Conservation (phyloP, 2,113 vertebrate species). For the Clinocottus analis region DNA sequence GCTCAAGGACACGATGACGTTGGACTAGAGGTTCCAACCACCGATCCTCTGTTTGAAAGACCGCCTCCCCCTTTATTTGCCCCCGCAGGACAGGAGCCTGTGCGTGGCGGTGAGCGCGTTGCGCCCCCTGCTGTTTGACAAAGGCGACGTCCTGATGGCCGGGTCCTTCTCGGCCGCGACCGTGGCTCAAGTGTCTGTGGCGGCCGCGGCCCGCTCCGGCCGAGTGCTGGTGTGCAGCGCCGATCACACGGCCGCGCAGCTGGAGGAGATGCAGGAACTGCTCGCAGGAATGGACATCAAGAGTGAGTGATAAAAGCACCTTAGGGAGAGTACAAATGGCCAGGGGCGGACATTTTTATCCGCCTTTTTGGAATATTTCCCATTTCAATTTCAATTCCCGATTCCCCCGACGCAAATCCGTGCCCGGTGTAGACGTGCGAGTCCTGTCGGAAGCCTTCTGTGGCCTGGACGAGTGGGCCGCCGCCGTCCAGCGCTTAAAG, state of each 20-base stretch:
- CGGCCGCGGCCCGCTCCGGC: conserved; percentile 70
- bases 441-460: conserved; percentile 85
- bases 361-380: not conserved
- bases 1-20: too few relatives aligned
- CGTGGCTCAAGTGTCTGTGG: conserved; percentile 85
- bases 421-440: conserved; percentile 83
- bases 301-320: conserved; percentile 82
- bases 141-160: conserved; percentile 85
- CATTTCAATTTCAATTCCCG: not conserved
- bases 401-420: not conserved
- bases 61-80: not conserved
- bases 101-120: conserved; percentile 87
- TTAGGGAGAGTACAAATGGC: not conserved
- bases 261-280: conserved; percentile 79
- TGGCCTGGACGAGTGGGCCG: conserved; percentile 80
- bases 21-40: too few relatives aligned
- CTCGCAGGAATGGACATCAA: conserved; percentile 85
- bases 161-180: conserved; percentile 87
- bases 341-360: too few relatives aligned
- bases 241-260: conserved; percentile 73
- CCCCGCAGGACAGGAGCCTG: conserved; percentile 89
- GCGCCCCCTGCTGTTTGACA: conserved; percentile 82
- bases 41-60: too few relatives aligned
- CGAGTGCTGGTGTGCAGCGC: conserved; percentile 87
- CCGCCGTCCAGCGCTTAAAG: conserved; percentile 82